phyloP scores from a whole-genome alignment of 2,888 invertebrate species.

The Brachynemurus nebulosus region DNA sequence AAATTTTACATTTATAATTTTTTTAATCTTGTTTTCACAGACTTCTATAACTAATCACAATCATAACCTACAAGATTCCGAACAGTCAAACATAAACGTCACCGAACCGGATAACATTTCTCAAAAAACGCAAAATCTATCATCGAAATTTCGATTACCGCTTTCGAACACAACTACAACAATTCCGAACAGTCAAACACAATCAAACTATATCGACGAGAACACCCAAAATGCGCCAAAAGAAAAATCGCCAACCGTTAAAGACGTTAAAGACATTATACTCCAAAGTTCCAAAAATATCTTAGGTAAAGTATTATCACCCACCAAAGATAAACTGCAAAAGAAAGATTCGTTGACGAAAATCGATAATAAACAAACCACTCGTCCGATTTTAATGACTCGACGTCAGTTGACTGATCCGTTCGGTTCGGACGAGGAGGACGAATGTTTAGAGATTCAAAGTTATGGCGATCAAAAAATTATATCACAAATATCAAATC shows the following conservation, averaged over 20 bases:
- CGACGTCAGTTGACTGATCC: slow-evolving; percentile 76
- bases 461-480: slow-evolving; percentile 9
- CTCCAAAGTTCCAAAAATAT: slow-evolving; percentile 55
- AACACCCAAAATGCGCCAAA: too few relatives aligned
- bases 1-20: too few relatives aligned
- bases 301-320: slow-evolving; percentile 62
- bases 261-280: slow-evolving; percentile 58
- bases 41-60: too few relatives aligned
- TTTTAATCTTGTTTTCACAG: too few relatives aligned
- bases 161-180: slow-evolving; percentile 28
- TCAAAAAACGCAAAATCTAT: slow-evolving; percentile 19
- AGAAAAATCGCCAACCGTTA: slow-evolving; percentile 37
- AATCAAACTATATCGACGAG: slow-evolving; percentile 8
- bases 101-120: slow-evolving; percentile 2
- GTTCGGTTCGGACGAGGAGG: slow-evolving; percentile 81
- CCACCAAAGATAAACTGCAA: slow-evolving; percentile 51
- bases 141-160: slow-evolving; percentile 26
- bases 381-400: slow-evolving; percentile 53
- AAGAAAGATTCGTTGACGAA: slow-evolving; percentile 21
- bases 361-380: slow-evolving; percentile 19
- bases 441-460: slow-evolving; percentile 37
- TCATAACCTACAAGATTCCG: slow-evolving; percentile 8
- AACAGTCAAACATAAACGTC: slow-evolving; percentile 1
- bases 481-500: slow-evolving; percentile 13
- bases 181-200: slow-evolving; percentile 18